Percentiles rank a stretch among this genome's conserved stretches.
phyloP scores from a whole-genome alignment of 2,113 vertebrate species.

The Caranx ignobilis region DNA sequence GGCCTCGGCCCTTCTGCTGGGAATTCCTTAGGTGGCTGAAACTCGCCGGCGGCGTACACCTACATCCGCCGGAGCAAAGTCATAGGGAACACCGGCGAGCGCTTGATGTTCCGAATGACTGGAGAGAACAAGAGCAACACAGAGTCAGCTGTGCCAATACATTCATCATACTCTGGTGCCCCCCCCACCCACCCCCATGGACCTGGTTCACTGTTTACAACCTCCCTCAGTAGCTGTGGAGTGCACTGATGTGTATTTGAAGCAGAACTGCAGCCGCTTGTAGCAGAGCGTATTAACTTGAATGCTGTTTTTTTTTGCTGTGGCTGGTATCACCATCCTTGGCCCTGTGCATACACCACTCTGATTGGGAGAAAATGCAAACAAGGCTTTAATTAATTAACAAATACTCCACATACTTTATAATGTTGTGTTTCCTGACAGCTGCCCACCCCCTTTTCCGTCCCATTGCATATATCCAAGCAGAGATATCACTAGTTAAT shows the following conservation, averaged over 20 bases:
- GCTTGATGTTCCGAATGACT: constrained; percentile 79
- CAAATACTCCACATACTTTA: constrained; percentile 35
- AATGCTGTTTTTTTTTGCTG: constrained; percentile 18
- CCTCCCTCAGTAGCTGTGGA: constrained; percentile 60
- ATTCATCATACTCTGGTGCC: constrained; percentile 79
- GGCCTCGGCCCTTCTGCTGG: constrained; percentile 47
- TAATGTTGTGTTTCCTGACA: constrained; percentile 12
- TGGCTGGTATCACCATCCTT: constrained; percentile 8
- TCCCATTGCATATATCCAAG: constrained; percentile 23
- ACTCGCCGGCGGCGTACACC: constrained; percentile 53
- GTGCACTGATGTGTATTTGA: constrained; percentile 53
- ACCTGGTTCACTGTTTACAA: constrained; percentile 64
- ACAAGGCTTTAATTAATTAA: constrained; percentile 40
- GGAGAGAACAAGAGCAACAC: constrained; percentile 77
- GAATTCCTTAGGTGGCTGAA: constrained; percentile 61
- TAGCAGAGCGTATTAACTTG: constrained; percentile 38
- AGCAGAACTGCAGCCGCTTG: constrained; percentile 44
- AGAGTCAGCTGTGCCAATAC: constrained; percentile 77
- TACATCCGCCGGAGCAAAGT: constrained; percentile 74
- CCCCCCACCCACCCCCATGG: background rate
- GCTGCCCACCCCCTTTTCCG: constrained; percentile 1
- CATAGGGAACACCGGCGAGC: constrained; percentile 68
- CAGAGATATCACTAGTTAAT: constrained; percentile 53
- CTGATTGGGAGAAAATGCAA: constrained; percentile 29
- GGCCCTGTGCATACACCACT: background rate